Evolutionary conservation across 2,797 vertebrate species (phyloP).

Genomic region (Furcifer pardalis): DNA sequence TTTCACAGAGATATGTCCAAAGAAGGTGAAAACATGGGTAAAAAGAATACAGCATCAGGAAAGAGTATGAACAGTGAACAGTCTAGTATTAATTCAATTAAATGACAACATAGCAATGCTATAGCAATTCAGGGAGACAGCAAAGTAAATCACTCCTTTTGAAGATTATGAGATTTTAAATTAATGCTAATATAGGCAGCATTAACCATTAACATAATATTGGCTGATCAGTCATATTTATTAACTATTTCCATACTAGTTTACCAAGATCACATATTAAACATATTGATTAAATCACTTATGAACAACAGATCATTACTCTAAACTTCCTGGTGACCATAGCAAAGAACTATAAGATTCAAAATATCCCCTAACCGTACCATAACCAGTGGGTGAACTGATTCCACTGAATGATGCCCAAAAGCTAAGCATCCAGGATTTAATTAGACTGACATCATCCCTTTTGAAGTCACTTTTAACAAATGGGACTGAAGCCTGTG

Average conservation of each 20-base stretch:
- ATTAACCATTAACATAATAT: background rate
- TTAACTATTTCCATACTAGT: too few species aligned
- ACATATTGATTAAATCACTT: background rate
- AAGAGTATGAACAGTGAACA: background rate
- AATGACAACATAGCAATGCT: background rate
- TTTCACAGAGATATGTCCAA: background rate
- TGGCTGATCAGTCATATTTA: background rate
- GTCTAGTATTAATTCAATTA: background rate
- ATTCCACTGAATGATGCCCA: too few species aligned
- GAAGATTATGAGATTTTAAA: background rate
- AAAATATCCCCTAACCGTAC: too few species aligned
- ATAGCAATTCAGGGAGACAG: background rate
- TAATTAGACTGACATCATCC: too few species aligned
- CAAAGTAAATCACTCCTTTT: background rate
- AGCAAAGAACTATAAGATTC: background rate
- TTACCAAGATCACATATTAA: background rate
- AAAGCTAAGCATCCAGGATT: too few species aligned
- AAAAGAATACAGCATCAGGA: background rate
- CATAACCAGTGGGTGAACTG: too few species aligned
- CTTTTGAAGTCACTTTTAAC: too few species aligned
- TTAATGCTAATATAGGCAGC: background rate
- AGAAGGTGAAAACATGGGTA: background rate
- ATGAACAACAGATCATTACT: background rate
- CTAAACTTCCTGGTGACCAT: background rate
- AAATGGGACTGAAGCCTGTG: too few species aligned